Evolutionary conservation across 2,888 invertebrate genomes (phyloP), one percentile per base, ranked within the genome.

Genomic region (Aphodius sticticus): DNA sequence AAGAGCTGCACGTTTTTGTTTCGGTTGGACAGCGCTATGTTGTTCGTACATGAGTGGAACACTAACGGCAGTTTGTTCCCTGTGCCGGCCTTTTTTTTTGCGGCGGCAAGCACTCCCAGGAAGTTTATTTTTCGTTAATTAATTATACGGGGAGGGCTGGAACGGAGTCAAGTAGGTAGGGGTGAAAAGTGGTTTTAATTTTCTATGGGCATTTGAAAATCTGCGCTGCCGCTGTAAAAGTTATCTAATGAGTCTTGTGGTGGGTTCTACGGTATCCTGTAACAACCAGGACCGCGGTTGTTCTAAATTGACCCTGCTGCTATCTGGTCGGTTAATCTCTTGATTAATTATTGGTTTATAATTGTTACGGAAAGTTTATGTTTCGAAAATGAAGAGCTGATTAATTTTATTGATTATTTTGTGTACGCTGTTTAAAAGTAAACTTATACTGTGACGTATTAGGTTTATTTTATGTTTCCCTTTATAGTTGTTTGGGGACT

Each of bases 1-100:
- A 53, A 53, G 53, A 53, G 53, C 53, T 53, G 53, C 53, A 53
- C 53, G 53, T 53, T 53, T 53, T 53, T 53, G 53, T 53, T 53
- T 53, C 53, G 53, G 9, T 53, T 53, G 53, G 53, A 53, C 53
- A 53, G 53, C 2, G 53, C 53, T 53, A 53, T 53, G 53, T 53
- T 53, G 53, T 53, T 53, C 53, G 53, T 53, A 53, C 53, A 53
- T 53, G 53, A 53, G 53, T 53, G 53, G 53, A 53, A 53, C 53
- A 53, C 53, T 53, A 53, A 53, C 53, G 53, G 53, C 53, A 53
- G 53, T 53, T 53, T 53, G 53, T 53, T 53, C 53, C 4, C 53
- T 5, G 53, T 5, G 53, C 6, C 53, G 53, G 26, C 2, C 7
- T 53, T 53, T 53, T 53, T 53, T 53, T 53, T 53, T 53, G 53